Conservation (phyloP, 2,113 vertebrate species). For the Pituophis catenifer region DNA sequence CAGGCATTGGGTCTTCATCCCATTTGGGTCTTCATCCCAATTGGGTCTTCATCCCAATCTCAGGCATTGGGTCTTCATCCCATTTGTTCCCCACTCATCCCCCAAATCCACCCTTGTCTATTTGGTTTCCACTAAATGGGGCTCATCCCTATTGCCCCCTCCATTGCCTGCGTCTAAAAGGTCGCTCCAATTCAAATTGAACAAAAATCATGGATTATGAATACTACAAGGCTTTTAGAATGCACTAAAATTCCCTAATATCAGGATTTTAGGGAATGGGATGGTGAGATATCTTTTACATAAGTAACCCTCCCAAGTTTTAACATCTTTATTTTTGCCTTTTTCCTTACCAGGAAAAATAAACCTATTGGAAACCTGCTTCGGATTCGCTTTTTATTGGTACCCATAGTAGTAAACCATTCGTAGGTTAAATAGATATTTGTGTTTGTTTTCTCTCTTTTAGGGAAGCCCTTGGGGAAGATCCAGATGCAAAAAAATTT, state of each 20-base stretch:
- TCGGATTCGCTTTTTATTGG: neutral
- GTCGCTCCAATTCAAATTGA: neutral
- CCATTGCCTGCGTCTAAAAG: neutral
- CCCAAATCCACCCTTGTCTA: neutral
- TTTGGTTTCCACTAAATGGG: neutral
- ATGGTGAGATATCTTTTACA: neutral
- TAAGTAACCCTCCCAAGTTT: neutral
- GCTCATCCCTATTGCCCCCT: neutral
- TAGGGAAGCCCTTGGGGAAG: constrained; percentile 67
- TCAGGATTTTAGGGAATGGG: neutral
- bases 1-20: neutral
- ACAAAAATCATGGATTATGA: neutral
- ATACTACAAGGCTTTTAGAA: neutral
- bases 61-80: neutral
- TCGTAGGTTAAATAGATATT: neutral
- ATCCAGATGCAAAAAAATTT: constrained; percentile 47
- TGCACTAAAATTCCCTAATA: neutral
- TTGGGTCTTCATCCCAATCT: neutral
- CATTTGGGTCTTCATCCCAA: neutral
- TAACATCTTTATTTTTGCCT: neutral
- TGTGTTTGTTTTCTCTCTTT: neutral
- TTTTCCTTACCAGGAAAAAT: neutral
- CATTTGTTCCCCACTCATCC: neutral
- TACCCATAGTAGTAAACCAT: neutral
- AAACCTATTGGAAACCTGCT: neutral